Evolutionary conservation across 1,140 invertebrate genomes (phyloP).

Genomic region (Scaptomyza montana): DNA sequence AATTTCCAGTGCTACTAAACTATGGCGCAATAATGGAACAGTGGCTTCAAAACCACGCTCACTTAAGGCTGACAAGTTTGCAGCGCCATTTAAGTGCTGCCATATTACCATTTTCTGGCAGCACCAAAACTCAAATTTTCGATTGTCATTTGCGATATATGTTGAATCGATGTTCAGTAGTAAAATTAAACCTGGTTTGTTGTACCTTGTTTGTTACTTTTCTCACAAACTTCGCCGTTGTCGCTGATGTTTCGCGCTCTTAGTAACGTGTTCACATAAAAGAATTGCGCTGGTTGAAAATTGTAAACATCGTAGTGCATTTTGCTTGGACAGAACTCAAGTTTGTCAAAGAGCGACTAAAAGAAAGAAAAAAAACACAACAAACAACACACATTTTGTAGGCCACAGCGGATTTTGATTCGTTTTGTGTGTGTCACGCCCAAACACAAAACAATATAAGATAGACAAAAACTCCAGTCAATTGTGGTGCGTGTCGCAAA

Average conservation of each 20-base stretch:
- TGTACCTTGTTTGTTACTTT: slow-evolving; percentile 37
- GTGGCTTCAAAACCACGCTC: slow-evolving; percentile 40
- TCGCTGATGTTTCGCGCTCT: slow-evolving; percentile 29
- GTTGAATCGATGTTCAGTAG: slow-evolving; percentile 34
- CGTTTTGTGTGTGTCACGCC: slow-evolving; percentile 69
- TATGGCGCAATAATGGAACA: background rate
- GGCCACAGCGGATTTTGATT: slow-evolving; percentile 41
- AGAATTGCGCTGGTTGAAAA: slow-evolving; percentile 52
- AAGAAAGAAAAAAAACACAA: slow-evolving; percentile 25
- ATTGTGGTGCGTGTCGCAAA: slow-evolving; percentile 59
- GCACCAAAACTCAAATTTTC: slow-evolving; percentile 10
- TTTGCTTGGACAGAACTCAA: slow-evolving; percentile 20
- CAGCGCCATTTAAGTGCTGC: slow-evolving; percentile 15
- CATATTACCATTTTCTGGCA: slow-evolving; percentile 14
- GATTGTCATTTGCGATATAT: slow-evolving; percentile 23
- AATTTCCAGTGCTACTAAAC: slow-evolving; percentile 26
- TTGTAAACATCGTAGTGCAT: slow-evolving; percentile 35
- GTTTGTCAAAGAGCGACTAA: slow-evolving; percentile 31
- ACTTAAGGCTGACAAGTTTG: too few species aligned
- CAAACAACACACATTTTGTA: slow-evolving; percentile 41
- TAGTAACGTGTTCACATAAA: slow-evolving; percentile 36
- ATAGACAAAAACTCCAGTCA: slow-evolving; percentile 28
- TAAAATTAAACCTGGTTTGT: slow-evolving; percentile 57
- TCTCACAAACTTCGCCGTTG: slow-evolving; percentile 32
- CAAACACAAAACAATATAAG: slow-evolving; percentile 51